These are phyloP conservation scores for Drosophila kuntzei DNA, from an alignment of 2,888 invertebrate genomes.

Conservation along the genomic window DNA sequence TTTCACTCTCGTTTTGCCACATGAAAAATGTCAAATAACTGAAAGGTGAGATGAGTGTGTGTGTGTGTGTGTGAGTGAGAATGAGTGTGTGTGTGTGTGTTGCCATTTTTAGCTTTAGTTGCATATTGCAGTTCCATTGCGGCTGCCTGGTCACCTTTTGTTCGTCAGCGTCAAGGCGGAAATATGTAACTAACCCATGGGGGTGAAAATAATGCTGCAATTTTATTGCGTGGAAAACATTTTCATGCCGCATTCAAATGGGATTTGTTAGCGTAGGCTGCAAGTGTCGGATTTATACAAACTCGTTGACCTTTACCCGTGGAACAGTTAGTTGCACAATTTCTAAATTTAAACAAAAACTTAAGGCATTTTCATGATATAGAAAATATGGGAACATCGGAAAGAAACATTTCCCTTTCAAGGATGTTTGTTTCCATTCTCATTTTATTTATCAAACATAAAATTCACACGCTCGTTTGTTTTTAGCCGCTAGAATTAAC, in stretches of 20 bases:
- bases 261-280: slow-evolving; percentile 11
- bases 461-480: background rate
- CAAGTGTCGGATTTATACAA: slow-evolving; percentile 1
- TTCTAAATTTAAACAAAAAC: background rate
- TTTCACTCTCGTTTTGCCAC: slow-evolving; percentile 32
- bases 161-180: slow-evolving; percentile 56
- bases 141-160: slow-evolving; percentile 57
- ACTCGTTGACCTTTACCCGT: slow-evolving; percentile 54
- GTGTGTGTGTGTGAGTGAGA: slow-evolving; percentile 1
- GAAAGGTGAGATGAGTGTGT: slow-evolving; percentile 4
- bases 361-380: background rate
- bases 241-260: slow-evolving; percentile 55
- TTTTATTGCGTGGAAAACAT: slow-evolving; percentile 68
- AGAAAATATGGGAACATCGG: background rate
- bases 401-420: background rate
- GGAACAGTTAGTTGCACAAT: too few relatives aligned
- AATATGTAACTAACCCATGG: slow-evolving; percentile 28
- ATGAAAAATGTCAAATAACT: slow-evolving; percentile 18
- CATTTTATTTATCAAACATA: background rate
- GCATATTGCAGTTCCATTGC: slow-evolving; percentile 42
- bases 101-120: slow-evolving; percentile 41
- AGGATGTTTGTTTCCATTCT: background rate
- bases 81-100: slow-evolving; percentile 17
- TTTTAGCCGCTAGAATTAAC: slow-evolving; percentile 15
- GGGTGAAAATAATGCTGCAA: slow-evolving; percentile 45